Base-by-base conservation (phyloP, 2,113 vertebrate genomes). In the Nasalis larvatus region DNA sequence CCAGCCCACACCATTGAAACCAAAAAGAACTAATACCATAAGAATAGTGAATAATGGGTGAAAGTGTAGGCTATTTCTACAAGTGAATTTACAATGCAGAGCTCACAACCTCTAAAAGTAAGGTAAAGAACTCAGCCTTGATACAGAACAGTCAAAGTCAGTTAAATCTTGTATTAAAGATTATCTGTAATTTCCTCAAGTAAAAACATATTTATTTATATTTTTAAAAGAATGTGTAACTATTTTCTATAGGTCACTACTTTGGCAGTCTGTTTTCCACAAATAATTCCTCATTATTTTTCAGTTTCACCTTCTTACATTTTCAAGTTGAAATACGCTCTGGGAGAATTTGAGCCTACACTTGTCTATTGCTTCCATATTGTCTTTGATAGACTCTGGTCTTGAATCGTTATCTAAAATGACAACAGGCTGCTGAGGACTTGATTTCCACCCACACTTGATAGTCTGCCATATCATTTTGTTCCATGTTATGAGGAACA, bases 361-460 rank as follows among this genome's bases (percentile, higher is more conserved):
- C 37, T 86, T 97, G 37, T 81, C 91, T 88, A 93, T 86, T 93
- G 56, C 74, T 81, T 97, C 69, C 49, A 60, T 96, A 77, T 90
- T 81, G n/a, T 49, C 60, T 82, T 71, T 96, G 88, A 87, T 42
- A 96, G 54, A 60, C 63, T 94, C 84, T 95, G 58, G 32, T 66
- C 89, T 77, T 94, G 81, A 80, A 21, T 95, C 13, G 9, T 94
- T 96, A 74, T 94, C 94, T 87, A 45, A 97, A 92, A 90, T 82
- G 89, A 95, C 88, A 96, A 89, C 74, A 92, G 78, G 30, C 81
- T 95, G 56, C 49, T 0, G 4, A 45, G 49, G 60, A 27, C 37
- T 69, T 81, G 56, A 49, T 94, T 93, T 81, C 86, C 84, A 96
- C 86, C 96, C 56, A 89, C 83, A 58, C 56, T 81, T 49, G 45